Evolutionary conservation across 2,113 vertebrate genomes (phyloP).

Genomic region (Syngnathus floridae): DNA sequence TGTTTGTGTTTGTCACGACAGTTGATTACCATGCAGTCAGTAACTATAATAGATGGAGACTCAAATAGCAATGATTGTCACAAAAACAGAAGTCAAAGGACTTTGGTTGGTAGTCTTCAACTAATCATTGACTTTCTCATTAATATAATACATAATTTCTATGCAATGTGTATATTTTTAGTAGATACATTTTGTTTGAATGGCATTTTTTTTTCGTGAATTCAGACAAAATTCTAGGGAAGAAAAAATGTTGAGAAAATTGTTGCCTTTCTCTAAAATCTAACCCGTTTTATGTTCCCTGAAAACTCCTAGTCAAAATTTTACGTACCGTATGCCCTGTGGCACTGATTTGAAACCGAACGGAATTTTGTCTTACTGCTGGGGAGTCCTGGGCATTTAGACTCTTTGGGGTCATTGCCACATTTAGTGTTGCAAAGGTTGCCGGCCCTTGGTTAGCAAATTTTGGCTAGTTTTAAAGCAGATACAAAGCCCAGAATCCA

Average conservation of each 20-base stretch:
- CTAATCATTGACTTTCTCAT: neutral
- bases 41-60: neutral
- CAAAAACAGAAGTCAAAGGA: neutral
- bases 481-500: too few species aligned
- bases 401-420: neutral
- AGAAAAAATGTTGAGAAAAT: too few species aligned
- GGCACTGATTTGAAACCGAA: too few species aligned
- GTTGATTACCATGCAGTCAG: neutral
- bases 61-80: neutral
- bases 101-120: neutral
- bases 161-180: neutral
- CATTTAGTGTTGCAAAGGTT: neutral
- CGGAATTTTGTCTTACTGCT: too few species aligned
- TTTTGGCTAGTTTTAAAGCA: neutral
- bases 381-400: too few species aligned
- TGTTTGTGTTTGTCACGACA: constrained; percentile 5
- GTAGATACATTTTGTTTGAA: neutral
- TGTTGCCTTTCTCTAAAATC: too few species aligned
- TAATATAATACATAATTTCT: neutral
- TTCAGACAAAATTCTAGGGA: neutral
- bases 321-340: too few species aligned
- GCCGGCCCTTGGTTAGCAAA: neutral
- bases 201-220: neutral
- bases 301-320: too few species aligned
- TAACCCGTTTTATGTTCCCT: too few species aligned